Conservation (phyloP, 30 jellyfish, hydroid and myxozoan genomes). For the Turritopsis rubra region DNA sequence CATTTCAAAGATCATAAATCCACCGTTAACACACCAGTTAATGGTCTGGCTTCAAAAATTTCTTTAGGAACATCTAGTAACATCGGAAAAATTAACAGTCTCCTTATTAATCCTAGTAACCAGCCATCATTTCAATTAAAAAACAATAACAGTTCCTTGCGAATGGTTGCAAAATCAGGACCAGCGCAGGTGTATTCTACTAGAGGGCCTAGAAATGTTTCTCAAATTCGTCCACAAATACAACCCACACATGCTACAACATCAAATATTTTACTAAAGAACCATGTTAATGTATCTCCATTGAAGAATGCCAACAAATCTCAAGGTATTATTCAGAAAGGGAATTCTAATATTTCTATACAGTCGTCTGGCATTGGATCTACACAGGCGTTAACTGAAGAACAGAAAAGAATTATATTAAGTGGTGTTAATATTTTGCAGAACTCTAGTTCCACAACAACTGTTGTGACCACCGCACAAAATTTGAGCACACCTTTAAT, state of each 20-base stretch:
- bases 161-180: not conserved
- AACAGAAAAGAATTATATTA: not conserved
- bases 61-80: not conserved
- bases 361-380: not conserved
- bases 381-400: slow-evolving; percentile 1
- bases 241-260: not conserved
- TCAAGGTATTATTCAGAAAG: not conserved
- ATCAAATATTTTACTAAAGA: not conserved
- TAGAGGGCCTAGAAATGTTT: not conserved
- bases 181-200: not conserved
- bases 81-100: not conserved
- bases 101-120: not conserved
- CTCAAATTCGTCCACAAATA: slow-evolving; percentile 7
- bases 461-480: not conserved
- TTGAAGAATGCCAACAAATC: not conserved
- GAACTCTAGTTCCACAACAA: slow-evolving; percentile 1
- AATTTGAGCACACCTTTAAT: slow-evolving; percentile 7
- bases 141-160: not conserved
- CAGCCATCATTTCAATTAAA: not conserved
- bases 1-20: not conserved
- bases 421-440: not conserved
- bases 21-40: not conserved
- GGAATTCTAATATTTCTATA: not conserved
- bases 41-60: not conserved
- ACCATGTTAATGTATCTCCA: not conserved